Base-by-base conservation (phyloP, 2,113 vertebrate species). In the Odontophorus gujanensis region DNA sequence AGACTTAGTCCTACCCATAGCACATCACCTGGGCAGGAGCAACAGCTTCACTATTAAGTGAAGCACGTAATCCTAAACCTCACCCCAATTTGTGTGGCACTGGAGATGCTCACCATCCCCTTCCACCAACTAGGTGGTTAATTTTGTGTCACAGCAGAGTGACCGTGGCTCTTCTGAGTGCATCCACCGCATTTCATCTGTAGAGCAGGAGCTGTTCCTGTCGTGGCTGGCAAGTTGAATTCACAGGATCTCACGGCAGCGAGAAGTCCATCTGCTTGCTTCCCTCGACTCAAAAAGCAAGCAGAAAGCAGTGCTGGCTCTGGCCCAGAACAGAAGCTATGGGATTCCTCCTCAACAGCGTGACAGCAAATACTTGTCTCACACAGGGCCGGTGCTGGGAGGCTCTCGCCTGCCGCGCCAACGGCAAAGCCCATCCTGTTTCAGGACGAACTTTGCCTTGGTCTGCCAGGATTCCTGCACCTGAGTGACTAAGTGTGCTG, bases 391-490 rank as follows among this genome's bases (percentile, higher is more conserved):
- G 0, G 43, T 26, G 51, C 59, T 43, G 57, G 63, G 72, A 87
- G 36, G 66, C 34, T 84, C 32, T 76, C 3, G 0, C 73, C 50
- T 21, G 2, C 26, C 5, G 4, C 78, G 38, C 43, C 69, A 3
- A 1, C 4, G 18, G 72, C 4, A 8, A 63, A 93, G 40, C 47
- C 68, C 0, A 0, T 62, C 65, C 62, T 0, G 0, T 55, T 77
- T 58, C 59, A 63, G 90, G 67, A 85, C 83, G 61, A 86, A 11
- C 65, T 90, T 90, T 8, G 3, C 88, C 59, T 68, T 88, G 73
- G 65, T 57, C 85, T 80, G 82, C 0, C 0, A 66, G 34, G 18
- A 77, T 92, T 90, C 61, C 85, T 81, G 58, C 65, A 68, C 62
- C 69, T 80, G 42, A 4, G 0, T 93, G 90, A 85, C 72, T 76